Evolutionary conservation across 2,888 invertebrate genomes (phyloP).

Genomic region (Quadroppia sp.): DNA sequence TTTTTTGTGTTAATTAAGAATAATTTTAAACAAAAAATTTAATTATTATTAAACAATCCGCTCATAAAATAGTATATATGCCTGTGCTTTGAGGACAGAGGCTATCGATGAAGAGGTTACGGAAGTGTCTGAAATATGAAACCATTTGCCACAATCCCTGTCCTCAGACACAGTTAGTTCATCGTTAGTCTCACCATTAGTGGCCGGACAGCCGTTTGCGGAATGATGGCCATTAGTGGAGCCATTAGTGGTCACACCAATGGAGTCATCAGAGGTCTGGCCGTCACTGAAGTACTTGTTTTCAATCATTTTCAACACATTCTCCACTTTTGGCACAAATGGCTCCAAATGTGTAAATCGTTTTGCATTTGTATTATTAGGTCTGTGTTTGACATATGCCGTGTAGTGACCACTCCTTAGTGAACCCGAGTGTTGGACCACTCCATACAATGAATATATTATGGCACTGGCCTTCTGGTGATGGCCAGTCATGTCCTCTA

Average conservation of each 20-base stretch:
- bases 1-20: too few species aligned
- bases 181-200: slow-evolving; percentile 23
- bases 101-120: slow-evolving; percentile 73
- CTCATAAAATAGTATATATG: slow-evolving; percentile 94
- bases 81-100: slow-evolving; percentile 74
- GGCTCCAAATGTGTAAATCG: slow-evolving; percentile 45
- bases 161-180: slow-evolving; percentile 46
- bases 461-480: slow-evolving; percentile 56
- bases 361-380: slow-evolving; percentile 31
- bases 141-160: slow-evolving; percentile 73
- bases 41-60: slow-evolving; percentile 53
- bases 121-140: slow-evolving; percentile 83
- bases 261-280: slow-evolving; percentile 20
- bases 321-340: slow-evolving; percentile 43
- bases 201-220: background rate
- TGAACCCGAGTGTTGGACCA: slow-evolving; percentile 90
- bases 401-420: slow-evolving; percentile 88
- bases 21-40: too few species aligned
- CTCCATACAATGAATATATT: slow-evolving; percentile 84
- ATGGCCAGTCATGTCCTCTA: slow-evolving; percentile 17
- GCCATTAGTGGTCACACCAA: too few species aligned
- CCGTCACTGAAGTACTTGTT: slow-evolving; percentile 31
- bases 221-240: background rate
- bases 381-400: slow-evolving; percentile 82
- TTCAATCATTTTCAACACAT: slow-evolving; percentile 43